These are phyloP conservation scores for Tribolium castaneum DNA, from an alignment of 1,140 invertebrate genomes.

Conservation along the genomic window DNA sequence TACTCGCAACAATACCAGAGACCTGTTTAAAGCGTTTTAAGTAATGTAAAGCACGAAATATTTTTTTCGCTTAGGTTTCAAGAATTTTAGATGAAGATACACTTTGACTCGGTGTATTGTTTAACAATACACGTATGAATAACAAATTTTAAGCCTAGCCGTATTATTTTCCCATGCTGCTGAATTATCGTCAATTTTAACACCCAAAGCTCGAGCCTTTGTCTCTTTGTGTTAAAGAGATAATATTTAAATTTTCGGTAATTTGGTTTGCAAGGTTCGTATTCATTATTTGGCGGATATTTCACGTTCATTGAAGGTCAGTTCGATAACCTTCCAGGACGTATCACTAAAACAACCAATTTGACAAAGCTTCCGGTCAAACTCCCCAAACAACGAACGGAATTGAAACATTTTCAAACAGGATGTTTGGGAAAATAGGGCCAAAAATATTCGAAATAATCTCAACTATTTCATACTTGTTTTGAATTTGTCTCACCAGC, in stretches of 20 bases:
- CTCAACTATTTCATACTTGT: too few relatives aligned
- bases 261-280: constrained; percentile 42
- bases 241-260: constrained; percentile 51
- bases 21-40: constrained; percentile 48
- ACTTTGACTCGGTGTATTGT: constrained; percentile 57
- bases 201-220: background rate
- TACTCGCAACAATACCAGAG: constrained; percentile 45
- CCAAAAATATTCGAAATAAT: too few relatives aligned
- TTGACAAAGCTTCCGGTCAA: constrained; percentile 36
- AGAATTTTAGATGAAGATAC: constrained; percentile 59
- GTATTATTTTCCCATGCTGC: constrained; percentile 19
- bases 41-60: constrained; percentile 52
- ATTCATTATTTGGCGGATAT: constrained; percentile 46
- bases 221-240: constrained; percentile 28
- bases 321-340: constrained; percentile 49
- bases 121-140: constrained; percentile 57
- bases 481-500: background rate
- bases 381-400: background rate
- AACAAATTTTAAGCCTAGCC: constrained; percentile 51
- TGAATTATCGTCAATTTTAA: constrained; percentile 12
- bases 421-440: too few relatives aligned
- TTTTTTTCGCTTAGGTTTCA: constrained; percentile 52
- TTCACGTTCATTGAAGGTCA: constrained; percentile 50
- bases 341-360: constrained; percentile 45
- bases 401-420: too few relatives aligned